Evolutionary conservation across 2,113 vertebrate species (phyloP), one percentile per base, ranked within the genome.

Genomic region (Neopipo cinnamomea): DNA sequence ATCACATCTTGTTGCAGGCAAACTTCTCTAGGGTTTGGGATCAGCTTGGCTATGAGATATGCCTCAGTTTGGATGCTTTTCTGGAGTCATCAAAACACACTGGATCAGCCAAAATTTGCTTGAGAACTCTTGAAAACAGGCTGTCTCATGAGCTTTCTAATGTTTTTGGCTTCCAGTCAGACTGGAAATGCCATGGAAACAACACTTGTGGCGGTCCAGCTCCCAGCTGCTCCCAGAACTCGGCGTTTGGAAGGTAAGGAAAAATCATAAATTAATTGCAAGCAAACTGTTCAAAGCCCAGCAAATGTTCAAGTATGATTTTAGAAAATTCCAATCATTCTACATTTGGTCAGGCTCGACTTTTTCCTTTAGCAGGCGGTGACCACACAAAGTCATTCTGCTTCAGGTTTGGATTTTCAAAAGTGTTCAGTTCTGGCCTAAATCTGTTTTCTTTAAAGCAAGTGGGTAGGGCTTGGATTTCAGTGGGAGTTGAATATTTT

Each of bases 141-240:
- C 72, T 81, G 93, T 94, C 91, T 95, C 88, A 27, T 93, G 90
- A 93, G 91, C 89, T 89, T 94, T 92, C 78, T 65, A 87, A 86
- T 72, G 73, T 66, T 94, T 89, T 79, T 96, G 96, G 92, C 95
- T 97, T 93, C 93, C 72, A 86, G 15, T 70, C 82, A 93, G 93
- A 33, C 79, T 96, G 93, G 85, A 92, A 96, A 92, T 94, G 88
- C 91, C 89, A 96, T 94, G 96, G 93, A 96, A 97, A 97, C 93
- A 93, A 81, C 79, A 65, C 18, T 92, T 87, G 68, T 79, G 88
- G 58, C 88, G 87, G 91, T 86, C 79, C 85, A 65, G 87, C 72
- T 93, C 72, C 71, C 35, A 70, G 78, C 75, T 93, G 81, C 71
- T 93, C 42, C 85, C 75, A 88, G 75, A 80, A 41, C 41, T 89